Evolutionary conservation across 2,113 vertebrate species (phyloP).

Genomic region (Lipophrys pholis): DNA sequence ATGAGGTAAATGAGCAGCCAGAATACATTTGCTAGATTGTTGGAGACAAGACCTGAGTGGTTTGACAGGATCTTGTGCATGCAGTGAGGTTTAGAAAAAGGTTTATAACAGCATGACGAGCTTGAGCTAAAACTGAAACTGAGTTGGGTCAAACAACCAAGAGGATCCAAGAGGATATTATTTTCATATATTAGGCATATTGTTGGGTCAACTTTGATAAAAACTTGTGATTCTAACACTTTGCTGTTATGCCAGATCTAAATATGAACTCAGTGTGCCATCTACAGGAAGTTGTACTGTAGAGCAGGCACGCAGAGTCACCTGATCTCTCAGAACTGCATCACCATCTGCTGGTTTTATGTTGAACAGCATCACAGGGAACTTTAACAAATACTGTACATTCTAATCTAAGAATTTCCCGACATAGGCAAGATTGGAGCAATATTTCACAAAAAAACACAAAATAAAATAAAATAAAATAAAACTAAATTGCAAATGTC

Average conservation of each 20-base stretch:
- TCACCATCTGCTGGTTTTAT: slow-evolving; percentile 52
- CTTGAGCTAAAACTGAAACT: background rate
- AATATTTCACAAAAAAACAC: too few relatives aligned
- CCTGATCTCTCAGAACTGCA: background rate
- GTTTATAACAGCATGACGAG: background rate
- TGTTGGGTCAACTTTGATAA: slow-evolving; percentile 19
- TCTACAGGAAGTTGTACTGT: slow-evolving; percentile 41
- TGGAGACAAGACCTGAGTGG: slow-evolving; percentile 56
- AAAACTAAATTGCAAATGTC: too few relatives aligned
- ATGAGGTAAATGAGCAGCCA: slow-evolving; percentile 94
- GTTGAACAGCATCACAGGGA: slow-evolving; percentile 6
- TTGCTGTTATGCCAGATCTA: background rate
- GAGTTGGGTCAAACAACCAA: background rate
- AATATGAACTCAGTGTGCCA: slow-evolving; percentile 48
- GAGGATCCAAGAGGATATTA: background rate
- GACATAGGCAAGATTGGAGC: too few relatives aligned
- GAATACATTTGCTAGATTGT: slow-evolving; percentile 76
- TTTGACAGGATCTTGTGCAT: slow-evolving; percentile 29
- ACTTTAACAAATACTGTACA: background rate
- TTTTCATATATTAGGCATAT: background rate
- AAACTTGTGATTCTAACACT: slow-evolving; percentile 3
- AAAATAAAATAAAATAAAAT: too few relatives aligned
- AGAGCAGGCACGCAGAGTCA: background rate
- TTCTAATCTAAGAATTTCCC: too few relatives aligned
- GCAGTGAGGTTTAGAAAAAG: slow-evolving; percentile 5